These are phyloP conservation scores for Potorous gilbertii DNA, from an alignment of 2,797 vertebrate genomes.

Conservation along the genomic window DNA sequence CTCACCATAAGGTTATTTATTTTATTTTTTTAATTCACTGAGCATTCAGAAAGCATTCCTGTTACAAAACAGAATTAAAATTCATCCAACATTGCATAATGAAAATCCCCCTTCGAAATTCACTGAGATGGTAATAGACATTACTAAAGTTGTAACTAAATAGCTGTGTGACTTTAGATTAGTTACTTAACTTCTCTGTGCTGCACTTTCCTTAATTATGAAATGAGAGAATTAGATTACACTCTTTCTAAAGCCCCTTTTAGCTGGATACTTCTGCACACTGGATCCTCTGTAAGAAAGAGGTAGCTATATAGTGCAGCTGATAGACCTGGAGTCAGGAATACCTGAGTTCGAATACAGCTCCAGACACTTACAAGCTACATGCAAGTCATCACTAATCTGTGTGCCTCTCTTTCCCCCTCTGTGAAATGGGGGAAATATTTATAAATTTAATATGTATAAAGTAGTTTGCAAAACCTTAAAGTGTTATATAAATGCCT, in stretches of 20 bases:
- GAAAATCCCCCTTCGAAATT: background rate
- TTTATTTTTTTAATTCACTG: background rate
- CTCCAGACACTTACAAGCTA: background rate
- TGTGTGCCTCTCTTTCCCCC: background rate
- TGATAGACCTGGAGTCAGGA: background rate
- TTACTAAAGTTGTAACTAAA: background rate
- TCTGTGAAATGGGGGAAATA: background rate
- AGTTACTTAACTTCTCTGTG: background rate
- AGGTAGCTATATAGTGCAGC: background rate
- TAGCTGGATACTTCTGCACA: background rate
- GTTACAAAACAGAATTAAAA: conserved; percentile 9
- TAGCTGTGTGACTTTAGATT: background rate
- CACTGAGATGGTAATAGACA: background rate
- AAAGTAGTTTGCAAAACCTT: background rate
- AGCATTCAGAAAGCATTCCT: background rate
- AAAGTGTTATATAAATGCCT: background rate
- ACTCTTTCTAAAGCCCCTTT: background rate
- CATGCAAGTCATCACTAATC: background rate
- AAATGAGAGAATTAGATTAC: background rate
- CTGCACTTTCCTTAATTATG: background rate
- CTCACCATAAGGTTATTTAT: background rate
- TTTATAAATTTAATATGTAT: background rate
- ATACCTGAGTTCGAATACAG: background rate
- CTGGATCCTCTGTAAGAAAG: background rate
- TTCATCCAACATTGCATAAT: background rate